Base-by-base conservation (phyloP, 2,888 invertebrate species). In the Geotrupes spiniger region DNA sequence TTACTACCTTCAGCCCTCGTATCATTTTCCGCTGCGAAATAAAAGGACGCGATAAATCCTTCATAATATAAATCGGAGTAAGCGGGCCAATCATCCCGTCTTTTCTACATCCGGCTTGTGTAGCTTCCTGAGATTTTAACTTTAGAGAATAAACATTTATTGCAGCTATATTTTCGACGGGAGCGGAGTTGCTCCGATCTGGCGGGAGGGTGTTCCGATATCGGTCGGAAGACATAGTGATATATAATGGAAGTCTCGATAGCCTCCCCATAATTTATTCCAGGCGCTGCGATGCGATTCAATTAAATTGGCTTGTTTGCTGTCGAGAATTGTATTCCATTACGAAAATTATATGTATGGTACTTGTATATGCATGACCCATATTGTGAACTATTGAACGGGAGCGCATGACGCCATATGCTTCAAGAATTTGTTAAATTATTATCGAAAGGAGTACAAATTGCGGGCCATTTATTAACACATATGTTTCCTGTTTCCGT, bases 221-320 rank as follows among this genome's bases (percentile, higher is more conserved):
- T 54, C 49, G 52, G 53, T 44, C 53, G 53, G 57, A 57, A 57
- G 56, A 60, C 56, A 47, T 51, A 51, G 57, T 58, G 57, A 63
- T 64, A 61, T 64, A 63, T 64, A 60, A 58, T 54, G 54, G 58
- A 54, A 47, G 46, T 42, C 50, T 57, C 56, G 58, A 60, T 61
- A 58, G 48, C 53, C 52, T 49, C 48, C 47, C 49, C 49, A 60
- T 65, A 65, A 67, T 66, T 65, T 67, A 68, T 68, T 66, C 66
- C 52, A 42, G 49, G 58, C 54, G 58, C 56, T 54, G 52, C 61
- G 60, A 65, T 58, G 61, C 64, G 63, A 66, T 68, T 68, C 68
- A 66, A 68, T 68, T 67, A 67, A 66, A 67, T 63, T 60, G 64
- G 62, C 65, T 66, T 65, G 66, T 68, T 65, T 64, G 64, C 62